Evolutionary conservation across 2,888 invertebrate species (phyloP).

Genomic region (Drosophila siamana): DNA sequence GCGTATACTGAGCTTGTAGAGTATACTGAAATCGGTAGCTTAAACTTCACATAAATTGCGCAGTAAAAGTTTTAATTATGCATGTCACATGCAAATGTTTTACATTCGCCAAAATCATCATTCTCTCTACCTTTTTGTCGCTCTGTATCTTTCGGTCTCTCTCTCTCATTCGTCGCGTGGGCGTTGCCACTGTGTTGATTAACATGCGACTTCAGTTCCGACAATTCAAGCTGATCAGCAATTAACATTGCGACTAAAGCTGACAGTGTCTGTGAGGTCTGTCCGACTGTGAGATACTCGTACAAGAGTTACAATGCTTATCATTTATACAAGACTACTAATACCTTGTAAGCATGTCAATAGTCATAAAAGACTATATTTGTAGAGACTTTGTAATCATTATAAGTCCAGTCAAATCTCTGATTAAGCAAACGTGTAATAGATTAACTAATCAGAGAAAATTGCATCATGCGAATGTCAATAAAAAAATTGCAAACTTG

Average conservation of each 20-base stretch:
- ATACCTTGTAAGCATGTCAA: too few relatives aligned
- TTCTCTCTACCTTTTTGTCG: neutral
- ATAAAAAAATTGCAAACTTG: too few relatives aligned
- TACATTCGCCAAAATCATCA: slow-evolving; percentile 57
- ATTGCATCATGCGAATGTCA: neutral
- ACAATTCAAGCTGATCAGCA: slow-evolving; percentile 52
- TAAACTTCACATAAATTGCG: slow-evolving; percentile 50
- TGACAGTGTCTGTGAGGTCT: neutral
- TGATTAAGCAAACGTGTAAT: slow-evolving; percentile 18
- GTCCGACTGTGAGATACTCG: neutral
- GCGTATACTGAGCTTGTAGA: too few relatives aligned
- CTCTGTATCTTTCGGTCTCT: neutral
- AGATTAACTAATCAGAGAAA: slow-evolving; percentile 7
- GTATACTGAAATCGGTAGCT: slow-evolving; percentile 54
- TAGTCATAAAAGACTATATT: too few relatives aligned
- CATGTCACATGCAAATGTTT: slow-evolving; percentile 72
- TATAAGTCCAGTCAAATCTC: slow-evolving; percentile 3
- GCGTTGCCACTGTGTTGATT: slow-evolving; percentile 40
- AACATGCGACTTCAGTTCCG: slow-evolving; percentile 30
- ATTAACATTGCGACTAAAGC: slow-evolving; percentile 43
- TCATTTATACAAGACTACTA: too few relatives aligned
- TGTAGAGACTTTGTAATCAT: slow-evolving; percentile 2
- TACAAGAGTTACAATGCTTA: too few relatives aligned
- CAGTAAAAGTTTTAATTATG: slow-evolving; percentile 71
- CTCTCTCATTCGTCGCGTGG: slow-evolving; percentile 27